Conservation (phyloP, 1,140 invertebrate genomes). For the Dendroctonus ponderosae region DNA sequence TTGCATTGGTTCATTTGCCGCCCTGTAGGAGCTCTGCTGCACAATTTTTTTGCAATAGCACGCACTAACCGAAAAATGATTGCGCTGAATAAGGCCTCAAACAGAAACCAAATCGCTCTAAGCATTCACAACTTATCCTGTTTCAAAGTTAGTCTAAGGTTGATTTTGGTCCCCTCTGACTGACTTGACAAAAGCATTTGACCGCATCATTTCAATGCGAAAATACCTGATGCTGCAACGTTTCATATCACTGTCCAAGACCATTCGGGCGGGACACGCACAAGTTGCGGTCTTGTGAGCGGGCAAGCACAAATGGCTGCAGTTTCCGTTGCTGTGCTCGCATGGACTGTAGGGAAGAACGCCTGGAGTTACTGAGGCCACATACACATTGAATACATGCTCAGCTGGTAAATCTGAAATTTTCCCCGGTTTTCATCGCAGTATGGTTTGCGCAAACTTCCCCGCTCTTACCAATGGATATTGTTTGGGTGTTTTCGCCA, state of each 20-base stretch:
- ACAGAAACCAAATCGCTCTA: too few relatives aligned
- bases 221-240: slow-evolving; percentile 51
- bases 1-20: too few relatives aligned
- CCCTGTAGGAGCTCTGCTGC: too few relatives aligned
- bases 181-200: too few relatives aligned
- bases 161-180: too few relatives aligned
- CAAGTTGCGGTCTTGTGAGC: slow-evolving; percentile 47
- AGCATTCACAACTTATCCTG: too few relatives aligned
- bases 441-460: background rate
- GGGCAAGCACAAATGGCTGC: slow-evolving; percentile 69
- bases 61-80: too few relatives aligned
- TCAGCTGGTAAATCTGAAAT: slow-evolving; percentile 39
- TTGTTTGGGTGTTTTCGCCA: slow-evolving; percentile 49
- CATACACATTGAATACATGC: slow-evolving; percentile 37
- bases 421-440: background rate
- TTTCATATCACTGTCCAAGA: slow-evolving; percentile 52
- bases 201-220: too few relatives aligned
- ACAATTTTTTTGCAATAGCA: too few relatives aligned
- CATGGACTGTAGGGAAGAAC: slow-evolving; percentile 57
- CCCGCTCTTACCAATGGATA: slow-evolving; percentile 40
- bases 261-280: slow-evolving; percentile 61
- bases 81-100: too few relatives aligned
- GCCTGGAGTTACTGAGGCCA: slow-evolving; percentile 38
- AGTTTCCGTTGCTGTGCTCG: slow-evolving; percentile 63
- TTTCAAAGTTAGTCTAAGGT: too few relatives aligned